phyloP scores from a whole-genome alignment of 2,113 vertebrate genomes.

The Panurus biarmicus region DNA sequence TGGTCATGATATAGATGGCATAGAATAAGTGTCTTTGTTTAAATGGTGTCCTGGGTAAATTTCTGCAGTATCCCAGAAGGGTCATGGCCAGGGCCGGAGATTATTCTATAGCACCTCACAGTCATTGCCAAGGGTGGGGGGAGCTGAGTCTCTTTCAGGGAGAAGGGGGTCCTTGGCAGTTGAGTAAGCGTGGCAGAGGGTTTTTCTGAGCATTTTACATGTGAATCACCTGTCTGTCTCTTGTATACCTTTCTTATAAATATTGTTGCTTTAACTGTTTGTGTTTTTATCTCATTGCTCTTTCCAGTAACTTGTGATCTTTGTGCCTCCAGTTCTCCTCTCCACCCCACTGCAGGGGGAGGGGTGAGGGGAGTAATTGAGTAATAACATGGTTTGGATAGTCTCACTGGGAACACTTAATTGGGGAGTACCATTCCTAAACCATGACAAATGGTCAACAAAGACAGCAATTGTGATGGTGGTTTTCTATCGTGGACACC shows the following conservation, averaged over 20 bases:
- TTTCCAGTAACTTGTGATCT: not conserved
- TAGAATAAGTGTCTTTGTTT: not conserved
- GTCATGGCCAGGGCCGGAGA: not conserved
- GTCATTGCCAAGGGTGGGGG: not conserved
- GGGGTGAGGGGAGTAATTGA: not conserved
- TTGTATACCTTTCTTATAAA: not conserved
- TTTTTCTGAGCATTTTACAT: not conserved
- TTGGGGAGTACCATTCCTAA: not conserved
- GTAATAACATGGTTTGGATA: not conserved
- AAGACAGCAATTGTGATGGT: not conserved
- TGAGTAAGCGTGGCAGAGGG: not conserved
- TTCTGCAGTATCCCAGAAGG: not conserved
- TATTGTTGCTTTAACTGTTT: not conserved
- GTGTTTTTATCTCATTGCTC: not conserved
- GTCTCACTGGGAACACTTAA: not conserved
- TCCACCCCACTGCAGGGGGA: not conserved
- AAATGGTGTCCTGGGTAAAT: not conserved
- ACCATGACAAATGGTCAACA: not conserved
- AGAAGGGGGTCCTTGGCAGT: not conserved
- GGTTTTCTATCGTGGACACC: not conserved
- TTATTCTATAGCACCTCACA: not conserved
- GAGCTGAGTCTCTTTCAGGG: not conserved
- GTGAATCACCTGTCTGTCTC: not conserved
- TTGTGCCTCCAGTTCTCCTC: not conserved
- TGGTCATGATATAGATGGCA: too few species aligned